Conservation (phyloP, 2,113 vertebrate species). For the Myiopsitta monachus region DNA sequence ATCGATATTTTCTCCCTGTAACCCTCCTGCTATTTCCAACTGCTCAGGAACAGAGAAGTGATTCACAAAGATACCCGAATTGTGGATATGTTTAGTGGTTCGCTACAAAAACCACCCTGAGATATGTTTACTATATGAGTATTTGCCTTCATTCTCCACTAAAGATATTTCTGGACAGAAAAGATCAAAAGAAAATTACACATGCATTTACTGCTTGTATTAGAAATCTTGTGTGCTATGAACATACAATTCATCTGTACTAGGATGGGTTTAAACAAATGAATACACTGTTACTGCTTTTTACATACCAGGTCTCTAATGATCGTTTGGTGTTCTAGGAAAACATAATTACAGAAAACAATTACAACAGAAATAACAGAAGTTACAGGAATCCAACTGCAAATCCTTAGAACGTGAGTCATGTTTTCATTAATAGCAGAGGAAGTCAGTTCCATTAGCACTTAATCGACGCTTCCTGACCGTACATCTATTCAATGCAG, state of each 20-base stretch:
- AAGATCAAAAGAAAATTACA: not conserved
- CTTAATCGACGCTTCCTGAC: constrained; percentile 5
- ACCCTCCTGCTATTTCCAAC: not conserved
- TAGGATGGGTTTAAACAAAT: not conserved
- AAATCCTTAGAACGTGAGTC: constrained; percentile 55
- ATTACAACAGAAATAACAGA: constrained; percentile 10
- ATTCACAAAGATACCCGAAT: not conserved
- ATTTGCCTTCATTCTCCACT: not conserved
- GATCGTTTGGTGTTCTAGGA: not conserved
- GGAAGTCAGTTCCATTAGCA: constrained; percentile 27
- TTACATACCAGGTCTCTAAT: not conserved
- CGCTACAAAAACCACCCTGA: not conserved
- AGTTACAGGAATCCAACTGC: constrained; percentile 37
- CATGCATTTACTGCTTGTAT: not conserved
- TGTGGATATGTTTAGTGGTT: not conserved
- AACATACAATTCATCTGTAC: not conserved
- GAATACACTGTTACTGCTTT: not conserved
- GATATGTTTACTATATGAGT: not conserved
- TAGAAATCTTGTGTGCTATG: not conserved
- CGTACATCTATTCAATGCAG: not conserved
- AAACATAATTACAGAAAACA: constrained; percentile 27
- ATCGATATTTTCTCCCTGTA: not conserved
- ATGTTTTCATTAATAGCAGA: constrained; percentile 52
- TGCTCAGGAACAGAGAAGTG: not conserved
- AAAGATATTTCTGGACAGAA: not conserved